phyloP scores from a whole-genome alignment of 1,140 invertebrate species.

The Trigoniulus corallinus region DNA sequence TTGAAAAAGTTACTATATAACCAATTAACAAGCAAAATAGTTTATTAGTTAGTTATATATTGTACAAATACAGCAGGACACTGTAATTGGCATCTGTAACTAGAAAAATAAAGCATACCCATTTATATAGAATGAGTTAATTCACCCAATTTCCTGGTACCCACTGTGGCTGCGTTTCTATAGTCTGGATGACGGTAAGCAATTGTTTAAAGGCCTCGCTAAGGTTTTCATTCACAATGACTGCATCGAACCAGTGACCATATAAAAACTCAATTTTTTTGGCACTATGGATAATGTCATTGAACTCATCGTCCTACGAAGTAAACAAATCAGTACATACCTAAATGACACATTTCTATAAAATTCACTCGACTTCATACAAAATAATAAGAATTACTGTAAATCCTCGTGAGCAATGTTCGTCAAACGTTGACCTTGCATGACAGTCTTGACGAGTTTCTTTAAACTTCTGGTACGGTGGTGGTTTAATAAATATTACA shows the following conservation, averaged over 20 bases:
- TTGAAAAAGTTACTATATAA: too few relatives aligned
- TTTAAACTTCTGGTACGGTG: conserved; percentile 64
- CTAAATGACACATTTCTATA: conserved; percentile 9
- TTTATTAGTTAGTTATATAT: too few relatives aligned
- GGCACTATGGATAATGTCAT: conserved; percentile 70
- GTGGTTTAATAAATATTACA: conserved; percentile 85
- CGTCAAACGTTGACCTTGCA: conserved; percentile 78
- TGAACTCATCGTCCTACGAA: conserved; percentile 75
- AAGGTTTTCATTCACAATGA: conserved; percentile 79
- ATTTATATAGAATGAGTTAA: too few relatives aligned
- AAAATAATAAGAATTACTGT: conserved; percentile 43
- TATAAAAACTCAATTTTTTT: conserved; percentile 86
- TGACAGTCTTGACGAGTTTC: conserved; percentile 59
- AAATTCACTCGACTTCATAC: not conserved
- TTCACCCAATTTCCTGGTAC: conserved; percentile 83
- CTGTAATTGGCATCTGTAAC: too few relatives aligned
- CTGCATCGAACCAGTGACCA: conserved; percentile 86
- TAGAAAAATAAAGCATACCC: too few relatives aligned
- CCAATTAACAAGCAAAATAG: too few relatives aligned
- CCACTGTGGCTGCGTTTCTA: conserved; percentile 90
- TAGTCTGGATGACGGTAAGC: conserved; percentile 54
- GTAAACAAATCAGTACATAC: conserved; percentile 5
- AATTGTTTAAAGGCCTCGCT: conserved; percentile 73
- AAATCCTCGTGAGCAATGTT: conserved; percentile 69
- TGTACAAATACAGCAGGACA: too few relatives aligned